These are phyloP conservation scores for Cyaniris semiargus DNA, from an alignment of 2,888 invertebrate genomes.

Conservation along the genomic window DNA sequence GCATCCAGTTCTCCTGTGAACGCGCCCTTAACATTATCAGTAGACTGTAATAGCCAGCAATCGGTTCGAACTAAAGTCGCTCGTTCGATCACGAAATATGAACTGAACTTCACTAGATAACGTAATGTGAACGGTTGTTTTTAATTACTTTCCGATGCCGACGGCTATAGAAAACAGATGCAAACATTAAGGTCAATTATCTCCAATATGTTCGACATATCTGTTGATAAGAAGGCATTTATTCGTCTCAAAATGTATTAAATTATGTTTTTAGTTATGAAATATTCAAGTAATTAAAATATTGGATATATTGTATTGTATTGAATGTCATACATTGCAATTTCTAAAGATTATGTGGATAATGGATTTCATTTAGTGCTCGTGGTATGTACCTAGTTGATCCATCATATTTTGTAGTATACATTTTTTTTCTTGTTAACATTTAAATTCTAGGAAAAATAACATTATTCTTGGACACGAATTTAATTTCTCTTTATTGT, in stretches of 20 bases:
- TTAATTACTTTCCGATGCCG: slow-evolving; percentile 64
- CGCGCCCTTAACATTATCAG: slow-evolving; percentile 55
- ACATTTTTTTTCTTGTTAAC: too few relatives aligned
- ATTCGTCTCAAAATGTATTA: not conserved
- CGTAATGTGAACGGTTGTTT: slow-evolving; percentile 67
- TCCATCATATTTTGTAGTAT: too few relatives aligned
- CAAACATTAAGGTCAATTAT: slow-evolving; percentile 40
- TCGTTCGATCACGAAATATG: slow-evolving; percentile 60
- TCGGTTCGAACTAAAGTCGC: slow-evolving; percentile 64
- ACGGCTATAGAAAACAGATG: slow-evolving; percentile 48
- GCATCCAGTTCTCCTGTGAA: not conserved
- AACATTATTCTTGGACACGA: not conserved
- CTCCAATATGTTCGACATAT: slow-evolving; percentile 22
- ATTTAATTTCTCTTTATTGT: slow-evolving; percentile 1
- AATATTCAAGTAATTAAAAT: not conserved
- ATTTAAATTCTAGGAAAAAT: not conserved
- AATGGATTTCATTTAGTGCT: too few relatives aligned
- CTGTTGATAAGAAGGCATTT: not conserved
- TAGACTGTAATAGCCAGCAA: slow-evolving; percentile 57
- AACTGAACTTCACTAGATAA: slow-evolving; percentile 60
- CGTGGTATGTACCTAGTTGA: too few relatives aligned
- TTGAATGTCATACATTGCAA: too few relatives aligned
- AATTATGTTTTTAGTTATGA: not conserved
- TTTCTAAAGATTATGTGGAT: too few relatives aligned
- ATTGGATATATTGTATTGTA: too few relatives aligned